Evolutionary conservation across 2,888 invertebrate genomes (phyloP).

Genomic region (Callosobruchus maculatus): DNA sequence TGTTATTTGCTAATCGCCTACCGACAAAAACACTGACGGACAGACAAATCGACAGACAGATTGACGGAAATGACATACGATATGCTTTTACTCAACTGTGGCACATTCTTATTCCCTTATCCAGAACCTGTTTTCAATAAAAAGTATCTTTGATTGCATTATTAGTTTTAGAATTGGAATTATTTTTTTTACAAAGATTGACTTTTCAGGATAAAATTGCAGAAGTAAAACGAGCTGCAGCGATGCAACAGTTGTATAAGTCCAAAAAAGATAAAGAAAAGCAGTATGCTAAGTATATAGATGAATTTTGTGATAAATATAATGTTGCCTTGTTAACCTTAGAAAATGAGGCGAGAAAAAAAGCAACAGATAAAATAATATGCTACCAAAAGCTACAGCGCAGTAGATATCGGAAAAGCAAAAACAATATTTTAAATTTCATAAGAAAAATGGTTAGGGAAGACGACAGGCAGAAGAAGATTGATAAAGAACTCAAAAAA

Average conservation of each 20-base stretch:
- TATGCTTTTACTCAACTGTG: no score
- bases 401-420: conserved; percentile 7
- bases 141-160: no score
- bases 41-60: no score
- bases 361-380: conserved; percentile 17
- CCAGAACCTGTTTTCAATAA: no score
- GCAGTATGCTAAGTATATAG: not conserved
- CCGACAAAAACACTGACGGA: no score
- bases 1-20: no score
- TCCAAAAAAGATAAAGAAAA: not conserved
- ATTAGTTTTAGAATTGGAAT: no score
- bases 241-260: conserved; percentile 5
- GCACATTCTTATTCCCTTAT: no score
- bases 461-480: conserved; percentile 12
- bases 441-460: conserved; percentile 18
- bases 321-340: conserved; percentile 13
- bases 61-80: no score
- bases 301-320: conserved; percentile 16
- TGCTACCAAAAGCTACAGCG: conserved; percentile 12
- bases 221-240: conserved; percentile 15
- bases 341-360: conserved; percentile 6
- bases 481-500: conserved; percentile 11
- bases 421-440: conserved; percentile 19
- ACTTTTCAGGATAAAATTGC: conserved; percentile 24
- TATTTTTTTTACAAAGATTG: no score